phyloP scores from a whole-genome alignment of 2,888 invertebrate genomes.

The Lampropteryx suffumata region DNA sequence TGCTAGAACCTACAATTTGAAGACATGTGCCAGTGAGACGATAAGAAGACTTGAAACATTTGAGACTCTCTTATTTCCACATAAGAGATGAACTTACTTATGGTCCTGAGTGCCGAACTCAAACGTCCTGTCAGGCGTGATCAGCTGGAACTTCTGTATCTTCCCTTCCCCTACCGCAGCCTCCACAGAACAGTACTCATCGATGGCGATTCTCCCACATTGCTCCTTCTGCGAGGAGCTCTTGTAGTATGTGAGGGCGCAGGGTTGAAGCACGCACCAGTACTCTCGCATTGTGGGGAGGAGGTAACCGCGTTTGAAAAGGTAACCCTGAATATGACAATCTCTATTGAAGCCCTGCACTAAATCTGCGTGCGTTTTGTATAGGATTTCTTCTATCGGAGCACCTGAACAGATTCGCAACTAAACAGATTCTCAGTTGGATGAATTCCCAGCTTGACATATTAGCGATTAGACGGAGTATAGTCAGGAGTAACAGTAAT shows the following conservation, averaged over 20 bases:
- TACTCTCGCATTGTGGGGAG: slow-evolving; percentile 90
- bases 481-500: too few relatives aligned
- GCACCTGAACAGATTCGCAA: too few relatives aligned
- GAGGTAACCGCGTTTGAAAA: slow-evolving; percentile 89
- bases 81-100: slow-evolving; percentile 83
- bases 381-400: too few relatives aligned
- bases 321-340: slow-evolving; percentile 81
- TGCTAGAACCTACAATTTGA: too few relatives aligned
- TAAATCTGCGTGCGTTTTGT: neutral
- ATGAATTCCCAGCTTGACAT: too few relatives aligned
- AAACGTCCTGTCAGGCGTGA: slow-evolving; percentile 87
- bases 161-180: slow-evolving; percentile 81
- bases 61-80: too few relatives aligned
- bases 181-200: slow-evolving; percentile 86
- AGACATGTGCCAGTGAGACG: too few relatives aligned
- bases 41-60: too few relatives aligned
- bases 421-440: too few relatives aligned
- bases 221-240: slow-evolving; percentile 86
- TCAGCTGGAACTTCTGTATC: slow-evolving; percentile 85
- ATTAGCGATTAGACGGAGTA: too few relatives aligned
- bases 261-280: slow-evolving; percentile 91
- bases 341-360: too few relatives aligned
- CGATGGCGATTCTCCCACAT: slow-evolving; percentile 86
- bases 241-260: slow-evolving; percentile 89
- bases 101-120: slow-evolving; percentile 89